phyloP scores from a whole-genome alignment of 2,113 vertebrate genomes.

The Cromileptes altivelis region DNA sequence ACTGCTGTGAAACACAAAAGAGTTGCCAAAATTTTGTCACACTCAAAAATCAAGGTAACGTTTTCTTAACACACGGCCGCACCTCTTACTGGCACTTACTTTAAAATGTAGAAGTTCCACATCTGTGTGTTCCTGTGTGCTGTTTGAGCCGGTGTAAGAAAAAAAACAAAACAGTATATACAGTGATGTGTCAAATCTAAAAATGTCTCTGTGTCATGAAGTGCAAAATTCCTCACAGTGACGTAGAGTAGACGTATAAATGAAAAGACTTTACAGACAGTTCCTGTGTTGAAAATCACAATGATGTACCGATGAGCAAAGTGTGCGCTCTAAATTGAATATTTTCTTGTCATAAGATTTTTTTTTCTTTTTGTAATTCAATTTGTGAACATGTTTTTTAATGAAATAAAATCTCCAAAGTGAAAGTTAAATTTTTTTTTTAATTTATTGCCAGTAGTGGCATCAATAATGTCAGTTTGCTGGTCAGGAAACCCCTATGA shows the following conservation, averaged over 20 bases:
- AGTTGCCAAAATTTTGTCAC: background rate
- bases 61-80: background rate
- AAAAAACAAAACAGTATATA: too few relatives aligned
- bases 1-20: background rate
- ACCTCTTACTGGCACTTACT: background rate
- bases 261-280: slow-evolving; percentile 1
- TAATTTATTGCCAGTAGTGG: background rate
- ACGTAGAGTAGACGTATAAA: background rate
- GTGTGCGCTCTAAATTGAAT: background rate
- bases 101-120: background rate
- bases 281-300: background rate
- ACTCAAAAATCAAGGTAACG: background rate
- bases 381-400: slow-evolving; percentile 36
- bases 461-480: background rate
- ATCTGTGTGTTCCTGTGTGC: background rate
- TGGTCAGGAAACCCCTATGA: background rate
- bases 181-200: background rate
- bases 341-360: background rate
- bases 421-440: slow-evolving; percentile 3
- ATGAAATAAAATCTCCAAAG: slow-evolving; percentile 34
- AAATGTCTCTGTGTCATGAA: slow-evolving; percentile 18
- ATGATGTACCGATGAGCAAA: background rate
- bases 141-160: too few relatives aligned
- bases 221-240: slow-evolving; percentile 24
- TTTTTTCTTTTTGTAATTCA: slow-evolving; percentile 24